phyloP scores from a whole-genome alignment of 2,888 invertebrate genomes.

The Acleris cristana region DNA sequence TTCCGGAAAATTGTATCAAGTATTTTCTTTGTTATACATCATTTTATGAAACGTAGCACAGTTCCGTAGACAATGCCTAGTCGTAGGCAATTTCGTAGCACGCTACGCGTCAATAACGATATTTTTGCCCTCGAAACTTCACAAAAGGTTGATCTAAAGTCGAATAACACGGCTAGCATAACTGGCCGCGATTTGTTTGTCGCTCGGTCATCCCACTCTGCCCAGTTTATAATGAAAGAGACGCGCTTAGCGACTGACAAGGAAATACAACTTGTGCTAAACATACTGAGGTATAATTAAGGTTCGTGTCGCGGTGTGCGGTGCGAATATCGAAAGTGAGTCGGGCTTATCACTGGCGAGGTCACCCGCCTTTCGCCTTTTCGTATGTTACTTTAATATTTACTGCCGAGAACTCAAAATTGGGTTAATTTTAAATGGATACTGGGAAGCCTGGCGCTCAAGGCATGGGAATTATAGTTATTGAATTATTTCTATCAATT shows the following conservation, averaged over 20 bases:
- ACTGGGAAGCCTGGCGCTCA: no score
- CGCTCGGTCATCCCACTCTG: no score
- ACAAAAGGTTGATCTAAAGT: background rate
- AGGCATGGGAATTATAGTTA: no score
- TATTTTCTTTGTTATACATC: background rate
- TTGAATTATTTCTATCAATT: no score
- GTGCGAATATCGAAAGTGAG: slow-evolving; percentile 22
- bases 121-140: background rate
- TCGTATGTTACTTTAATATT: slow-evolving; percentile 20
- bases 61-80: background rate
- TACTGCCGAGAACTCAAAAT: no score
- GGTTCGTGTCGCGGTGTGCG: slow-evolving; percentile 6
- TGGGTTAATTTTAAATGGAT: no score
- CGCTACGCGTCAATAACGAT: background rate
- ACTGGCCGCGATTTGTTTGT: no score
- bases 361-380: slow-evolving; percentile 36
- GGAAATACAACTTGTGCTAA: slow-evolving; percentile 6
- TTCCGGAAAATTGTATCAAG: no score
- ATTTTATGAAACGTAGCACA: slow-evolving; percentile 1
- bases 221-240: no score
- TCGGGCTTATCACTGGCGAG: slow-evolving; percentile 10
- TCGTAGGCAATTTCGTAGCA: slow-evolving; percentile 7
- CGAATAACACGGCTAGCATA: no score
- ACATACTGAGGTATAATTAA: background rate
- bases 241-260: no score